Conservation (phyloP, 1,140 invertebrate species). For the Drosophila obscura region DNA sequence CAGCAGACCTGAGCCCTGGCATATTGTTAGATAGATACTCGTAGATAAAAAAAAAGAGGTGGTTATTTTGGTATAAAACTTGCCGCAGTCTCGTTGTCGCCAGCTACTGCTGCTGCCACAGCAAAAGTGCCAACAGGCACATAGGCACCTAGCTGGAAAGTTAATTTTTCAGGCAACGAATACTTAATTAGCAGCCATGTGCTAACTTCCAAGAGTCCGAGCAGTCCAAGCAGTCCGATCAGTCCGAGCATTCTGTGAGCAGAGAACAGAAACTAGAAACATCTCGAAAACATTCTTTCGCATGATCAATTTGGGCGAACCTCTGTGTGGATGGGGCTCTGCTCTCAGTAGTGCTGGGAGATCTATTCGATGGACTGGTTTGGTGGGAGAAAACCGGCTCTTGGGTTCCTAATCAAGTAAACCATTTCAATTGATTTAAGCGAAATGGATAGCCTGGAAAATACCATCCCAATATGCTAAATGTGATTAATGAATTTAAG, state of each 20-base stretch:
- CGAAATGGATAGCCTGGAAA: conserved; percentile 25
- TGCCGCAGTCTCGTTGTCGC: conserved; percentile 69
- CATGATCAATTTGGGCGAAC: conserved; percentile 64
- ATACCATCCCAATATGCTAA: conserved; percentile 7
- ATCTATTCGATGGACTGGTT: conserved; percentile 57
- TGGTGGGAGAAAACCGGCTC: conserved; percentile 36
- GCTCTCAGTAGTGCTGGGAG: conserved; percentile 26
- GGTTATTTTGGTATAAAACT: conserved; percentile 31
- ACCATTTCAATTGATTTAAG: conserved; percentile 18
- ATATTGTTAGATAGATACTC: conserved; percentile 28
- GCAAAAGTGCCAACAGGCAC: conserved; percentile 1
- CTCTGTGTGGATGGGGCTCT: conserved; percentile 4
- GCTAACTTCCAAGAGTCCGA: conserved; percentile 67
- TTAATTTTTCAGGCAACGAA: conserved; percentile 83
- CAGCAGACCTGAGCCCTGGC: conserved; percentile 19
- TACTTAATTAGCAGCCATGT: conserved; percentile 77
- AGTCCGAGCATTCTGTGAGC: conserved; percentile 32
- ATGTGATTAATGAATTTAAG: neutral
- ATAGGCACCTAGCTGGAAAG: conserved; percentile 47
- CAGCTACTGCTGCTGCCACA: conserved; percentile 6
- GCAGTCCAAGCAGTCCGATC: neutral
- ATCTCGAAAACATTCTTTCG: conserved; percentile 70
- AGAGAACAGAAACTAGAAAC: conserved; percentile 20
- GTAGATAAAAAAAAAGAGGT: conserved; percentile 25
- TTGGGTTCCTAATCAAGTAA: conserved; percentile 23